Base-by-base conservation (phyloP, 2,113 vertebrate genomes). In the Podarcis cretensis region DNA sequence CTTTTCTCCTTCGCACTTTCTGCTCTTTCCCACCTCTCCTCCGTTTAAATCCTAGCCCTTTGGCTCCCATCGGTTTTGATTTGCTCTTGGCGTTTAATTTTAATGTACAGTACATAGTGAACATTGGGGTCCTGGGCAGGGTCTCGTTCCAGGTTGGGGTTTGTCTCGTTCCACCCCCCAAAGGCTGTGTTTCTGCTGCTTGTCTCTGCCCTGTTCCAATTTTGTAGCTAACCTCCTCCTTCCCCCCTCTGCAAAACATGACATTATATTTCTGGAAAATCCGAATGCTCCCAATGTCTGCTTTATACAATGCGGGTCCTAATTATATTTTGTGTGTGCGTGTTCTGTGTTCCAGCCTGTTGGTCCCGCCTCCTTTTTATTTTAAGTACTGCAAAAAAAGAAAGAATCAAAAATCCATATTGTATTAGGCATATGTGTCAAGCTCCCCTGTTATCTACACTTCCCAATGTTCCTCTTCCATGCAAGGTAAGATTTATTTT, bases 211-310 rank as follows among this genome's bases (percentile, higher is more conserved):
- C 89, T 91, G 89, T 93, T 94, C 43, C 92, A 89, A 71, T 89
- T 94, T 91, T 92, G 93, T 95, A 92, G 92, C 89, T 86, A 1
- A 87, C 37, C 82, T 90, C 85, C 32, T n/a, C 63, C 57, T 66
- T 83, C 43, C 43, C 43, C 43, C 43, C 76, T 48, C 77, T 13
- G 30, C 85, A 71, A 80, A 87, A 78, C 0, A 27, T 94, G 92
- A 93, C 91, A 94, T 95, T 93, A 95, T 92, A 95, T 93, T 95
- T 94, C 94, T 94, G 92, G 93, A 93, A 90, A 94, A 94, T 77
- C 89, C 75, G 90, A 83, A 81, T 78, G 92, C 32, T 86, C 85
- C 88, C 86, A 86, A 90, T 91, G 90, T 95, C 94, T 91, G 48
- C 48, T 89, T 94, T 91, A 6, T 92, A 75, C 87, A 91, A 90